Base-by-base conservation (phyloP, 2,888 invertebrate species). In the Dendrolimus houi region DNA sequence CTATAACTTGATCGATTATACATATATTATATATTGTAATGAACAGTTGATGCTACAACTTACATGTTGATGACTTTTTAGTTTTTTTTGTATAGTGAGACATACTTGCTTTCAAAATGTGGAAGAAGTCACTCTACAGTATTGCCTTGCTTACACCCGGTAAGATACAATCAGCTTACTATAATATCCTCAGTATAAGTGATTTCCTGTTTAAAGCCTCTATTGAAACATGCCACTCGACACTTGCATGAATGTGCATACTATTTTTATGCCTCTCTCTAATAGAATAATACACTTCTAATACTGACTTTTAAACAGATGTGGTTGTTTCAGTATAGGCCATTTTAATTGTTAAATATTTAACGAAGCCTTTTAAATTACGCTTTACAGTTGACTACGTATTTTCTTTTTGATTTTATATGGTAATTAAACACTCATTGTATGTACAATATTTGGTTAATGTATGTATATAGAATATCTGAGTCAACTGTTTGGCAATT, bases 101-200 rank as follows among this genome's bases (percentile, higher is more conserved):
- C 83, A 86, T 88, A 80, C 84, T 88, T 85, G 87, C 89, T 90
- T 90, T 86, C 83, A 85, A 88, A 59, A 87, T 87, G 87, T 88
- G 88, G 89, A 90, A 88, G 89, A 88, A 85, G 89, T 88, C 89
- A 90, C 87, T 85, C 88, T 85, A 85, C 89, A 88, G 88, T 88
- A 88, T 83, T 88, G 88, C 85, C 87, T 89, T 89, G 89, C 89
- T 90, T 90, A 88, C 87, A 89, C 87, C 88, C 77, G 89, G 89
- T 90, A 90, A 90, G 89, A 90, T 86, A 87, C 81, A 84, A 85
- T 86, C 86, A 87, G 89, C 89, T 90, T 90, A 85, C 85, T 89
- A 77, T 87, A 85, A 87, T 87, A 85, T 85, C 87, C 87, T 88
- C 79, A 85, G 82, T 87, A 81, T 88, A 88, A 88, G 85, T 87